A percentile compares a stretch with the other conserved stretches of the same genome.
phyloP scores from a whole-genome alignment of 2,888 invertebrate species.

The Volucella inanis region DNA sequence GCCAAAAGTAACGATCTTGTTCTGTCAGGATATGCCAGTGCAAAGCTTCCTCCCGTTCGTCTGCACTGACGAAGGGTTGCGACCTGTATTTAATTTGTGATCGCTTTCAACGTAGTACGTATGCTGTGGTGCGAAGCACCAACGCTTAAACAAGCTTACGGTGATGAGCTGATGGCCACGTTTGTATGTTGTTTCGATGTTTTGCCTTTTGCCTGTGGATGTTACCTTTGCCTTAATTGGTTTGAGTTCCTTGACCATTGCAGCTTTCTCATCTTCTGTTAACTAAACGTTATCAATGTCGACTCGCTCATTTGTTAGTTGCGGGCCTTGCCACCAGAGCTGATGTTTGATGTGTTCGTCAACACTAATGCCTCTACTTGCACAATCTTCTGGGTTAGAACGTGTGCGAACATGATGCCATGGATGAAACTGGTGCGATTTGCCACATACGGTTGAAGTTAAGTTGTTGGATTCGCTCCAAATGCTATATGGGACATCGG shows the following conservation, averaged over 20 bases:
- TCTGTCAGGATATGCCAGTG: constrained; percentile 11
- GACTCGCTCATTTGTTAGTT: too few relatives aligned
- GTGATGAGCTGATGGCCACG: background rate
- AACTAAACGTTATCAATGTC: too few relatives aligned
- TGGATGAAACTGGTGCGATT: too few relatives aligned
- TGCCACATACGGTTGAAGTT: too few relatives aligned
- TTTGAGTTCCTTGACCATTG: too few relatives aligned
- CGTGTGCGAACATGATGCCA: constrained; percentile 30
- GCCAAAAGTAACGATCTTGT: constrained; percentile 14
- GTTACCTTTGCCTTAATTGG: too few relatives aligned
- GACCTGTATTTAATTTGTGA: background rate
- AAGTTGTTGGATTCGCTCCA: background rate
- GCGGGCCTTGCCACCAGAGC: too few relatives aligned
- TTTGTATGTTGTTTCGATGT: too few relatives aligned
- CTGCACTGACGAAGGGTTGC: constrained; percentile 5
- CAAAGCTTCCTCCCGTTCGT: constrained; percentile 28
- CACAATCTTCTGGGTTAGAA: too few relatives aligned
- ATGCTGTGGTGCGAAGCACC: constrained; percentile 14
- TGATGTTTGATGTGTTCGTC: background rate
- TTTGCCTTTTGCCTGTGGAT: too few relatives aligned
- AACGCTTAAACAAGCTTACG: constrained; percentile 2
- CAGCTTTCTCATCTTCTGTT: too few relatives aligned
- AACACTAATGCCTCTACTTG: too few relatives aligned
- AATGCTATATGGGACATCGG: background rate
- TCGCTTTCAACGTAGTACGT: constrained; percentile 15